Evolutionary conservation across 2,113 vertebrate species (phyloP), one percentile per base, ranked within the genome.

Genomic region (Phylloscopus whistleri): DNA sequence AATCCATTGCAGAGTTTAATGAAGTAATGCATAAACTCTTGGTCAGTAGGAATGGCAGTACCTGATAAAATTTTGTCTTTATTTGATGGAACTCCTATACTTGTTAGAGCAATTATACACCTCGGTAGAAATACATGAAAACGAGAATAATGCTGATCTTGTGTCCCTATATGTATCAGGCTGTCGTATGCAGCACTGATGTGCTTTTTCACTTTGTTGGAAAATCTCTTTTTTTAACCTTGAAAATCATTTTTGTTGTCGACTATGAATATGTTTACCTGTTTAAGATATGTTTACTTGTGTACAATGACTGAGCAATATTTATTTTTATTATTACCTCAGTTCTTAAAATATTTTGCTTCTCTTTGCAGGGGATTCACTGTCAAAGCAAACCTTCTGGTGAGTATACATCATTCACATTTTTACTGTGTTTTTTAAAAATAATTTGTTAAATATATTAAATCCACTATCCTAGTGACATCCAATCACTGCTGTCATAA

Each of bases 311-410:
- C 35, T 44, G 56, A 86, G 16, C 4, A 53, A 53, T 63, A 37
- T 79, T 90, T 66, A 28, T 83, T 92, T 90, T 92, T 82, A 60
- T 75, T 33, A 13, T 53, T 63, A 30, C 33, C 13, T 70, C 46
- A 73, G 10, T 30, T 87, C 66, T 91, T 63, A 52, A 75, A 95
- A 84, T 89, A 23, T 76, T 74, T 95, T 78, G 21, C 94, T 97
- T 95, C 92, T 92, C 27, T 93, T 97, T 91, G 31, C 94, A 98
- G 97, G 97, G 97, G 28, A 87, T 97, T 95, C 88, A 94, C n/a
- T 97, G 97, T 91, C 97, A 97, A 96, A 94, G 73, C 67, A 96
- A 96, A 77, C 85, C 93, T 92, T 95, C 93, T 41, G 74, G 97
- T 98, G 77, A 98, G 97, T 98, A 97, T 68, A 53, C 10, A 41